These are phyloP conservation scores for Melipona beecheii DNA, from an alignment of 2,888 invertebrate species.

Conservation along the genomic window DNA sequence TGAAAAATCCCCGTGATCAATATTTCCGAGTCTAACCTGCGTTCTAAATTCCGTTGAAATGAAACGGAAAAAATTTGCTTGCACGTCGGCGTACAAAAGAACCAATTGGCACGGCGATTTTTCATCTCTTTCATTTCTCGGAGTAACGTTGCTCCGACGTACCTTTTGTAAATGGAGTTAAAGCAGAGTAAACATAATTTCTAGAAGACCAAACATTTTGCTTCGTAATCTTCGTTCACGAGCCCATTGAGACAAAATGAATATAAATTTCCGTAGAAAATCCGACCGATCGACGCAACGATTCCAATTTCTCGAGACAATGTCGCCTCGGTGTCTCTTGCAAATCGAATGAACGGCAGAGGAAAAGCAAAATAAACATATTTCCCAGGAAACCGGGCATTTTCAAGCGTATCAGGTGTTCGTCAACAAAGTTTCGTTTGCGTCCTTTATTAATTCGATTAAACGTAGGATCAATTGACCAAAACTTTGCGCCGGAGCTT, in stretches of 20 bases:
- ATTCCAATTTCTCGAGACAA: neutral
- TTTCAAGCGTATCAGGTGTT: constrained; percentile 18
- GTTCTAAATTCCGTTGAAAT: too few species aligned
- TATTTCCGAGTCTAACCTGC: too few species aligned
- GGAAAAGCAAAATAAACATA: constrained; percentile 4
- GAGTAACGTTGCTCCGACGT: too few species aligned
- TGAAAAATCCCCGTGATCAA: neutral
- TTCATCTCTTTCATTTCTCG: too few species aligned
- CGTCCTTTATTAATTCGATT: constrained; percentile 52
- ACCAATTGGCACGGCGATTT: too few species aligned
- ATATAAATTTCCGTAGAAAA: neutral
- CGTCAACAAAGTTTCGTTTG: constrained; percentile 31
- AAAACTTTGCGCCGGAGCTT: constrained; percentile 23
- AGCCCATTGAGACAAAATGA: too few species aligned
- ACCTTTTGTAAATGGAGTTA: too few species aligned
- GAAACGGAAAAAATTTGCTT: too few species aligned
- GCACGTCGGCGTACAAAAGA: too few species aligned
- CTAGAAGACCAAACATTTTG: neutral
- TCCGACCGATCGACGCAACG: neutral
- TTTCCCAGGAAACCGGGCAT: constrained; percentile 3
- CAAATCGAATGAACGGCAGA: neutral
- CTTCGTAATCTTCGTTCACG: neutral
- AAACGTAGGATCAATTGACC: constrained; percentile 38
- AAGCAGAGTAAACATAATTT: too few species aligned
- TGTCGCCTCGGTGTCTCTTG: neutral